Base-by-base conservation (phyloP, 1,140 invertebrate species). In the Oscheius sp. region DNA sequence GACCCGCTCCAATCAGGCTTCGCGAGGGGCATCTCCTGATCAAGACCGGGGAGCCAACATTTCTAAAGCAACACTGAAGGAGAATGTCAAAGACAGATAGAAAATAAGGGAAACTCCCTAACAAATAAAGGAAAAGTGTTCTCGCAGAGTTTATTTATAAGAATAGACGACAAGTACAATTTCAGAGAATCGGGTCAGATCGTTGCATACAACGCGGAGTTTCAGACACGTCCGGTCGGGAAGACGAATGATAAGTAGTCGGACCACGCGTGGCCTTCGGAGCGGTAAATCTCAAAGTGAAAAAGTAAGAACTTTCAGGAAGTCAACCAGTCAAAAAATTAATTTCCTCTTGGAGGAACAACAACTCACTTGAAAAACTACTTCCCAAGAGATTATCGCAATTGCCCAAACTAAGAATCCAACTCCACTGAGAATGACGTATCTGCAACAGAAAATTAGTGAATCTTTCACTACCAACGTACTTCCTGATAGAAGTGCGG, bases 321-420 rank as follows among this genome's bases (percentile, higher is more conserved):
- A 63, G 13, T 15, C 10, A 63, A 20, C 7, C 7, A 34, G 26
- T 10, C 7, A 32, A 32, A n/a, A n/a, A n/a, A n/a, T n/a, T n/a
- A n/a, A n/a, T n/a, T n/a, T n/a, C n/a, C n/a, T n/a, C n/a, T n/a
- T n/a, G n/a, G n/a, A n/a, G n/a, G n/a, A n/a, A n/a, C n/a, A n/a
- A n/a, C n/a, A n/a, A n/a, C n/a, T n/a, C n/a, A 63, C 61, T 26
- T 63, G 61, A 34, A 63, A 63, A 63, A 63, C 35, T 29, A 32
- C 15, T 32, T 63, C 61, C 61, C 61, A 63, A 26, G 36, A 32
- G 61, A 63, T 26, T 4, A 63, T 13, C 7, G 29, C 61, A 34
- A 38, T 26, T 13, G 35, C 35, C 61, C 61, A 63, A 32, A 34
- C 15, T 26, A 34, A 13, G 10, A 13, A 13, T 10, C 61, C 61